phyloP scores from a whole-genome alignment of 2,888 invertebrate genomes.

The Trissonchulus latispiculum region DNA sequence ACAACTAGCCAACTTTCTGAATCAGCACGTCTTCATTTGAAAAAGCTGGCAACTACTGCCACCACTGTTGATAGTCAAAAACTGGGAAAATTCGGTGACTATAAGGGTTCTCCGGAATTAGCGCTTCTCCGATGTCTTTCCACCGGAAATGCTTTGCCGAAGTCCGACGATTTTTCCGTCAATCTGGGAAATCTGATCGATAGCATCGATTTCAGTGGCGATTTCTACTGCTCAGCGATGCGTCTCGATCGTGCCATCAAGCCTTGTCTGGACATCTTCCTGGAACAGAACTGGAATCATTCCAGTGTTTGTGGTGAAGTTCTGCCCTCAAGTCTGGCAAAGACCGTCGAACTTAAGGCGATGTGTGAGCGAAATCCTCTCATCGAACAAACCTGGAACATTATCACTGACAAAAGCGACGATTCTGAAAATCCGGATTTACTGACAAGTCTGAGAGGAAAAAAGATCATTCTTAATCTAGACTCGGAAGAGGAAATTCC shows the following conservation, averaged over 20 bases:
- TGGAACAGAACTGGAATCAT: conserved; percentile 8
- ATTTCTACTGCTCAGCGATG: background rate
- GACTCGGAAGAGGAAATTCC: conserved; percentile 32
- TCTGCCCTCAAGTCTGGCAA: background rate
- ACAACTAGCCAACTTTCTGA: background rate
- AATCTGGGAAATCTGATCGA: background rate
- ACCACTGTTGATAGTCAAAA: background rate
- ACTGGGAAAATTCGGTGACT: too few species aligned
- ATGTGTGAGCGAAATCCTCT: conserved; percentile 31
- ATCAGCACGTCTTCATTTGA: background rate
- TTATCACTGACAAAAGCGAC: background rate
- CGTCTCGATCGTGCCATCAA: background rate
- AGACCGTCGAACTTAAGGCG: conserved; percentile 37
- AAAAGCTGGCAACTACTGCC: background rate
- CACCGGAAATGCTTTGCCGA: too few species aligned
- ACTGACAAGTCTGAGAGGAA: background rate
- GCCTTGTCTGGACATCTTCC: background rate
- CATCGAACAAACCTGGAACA: conserved; percentile 27
- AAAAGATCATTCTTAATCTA: conserved; percentile 19
- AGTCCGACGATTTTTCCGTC: too few species aligned
- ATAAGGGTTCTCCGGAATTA: too few species aligned
- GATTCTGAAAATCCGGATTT: too few species aligned
- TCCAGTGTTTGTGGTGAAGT: background rate
- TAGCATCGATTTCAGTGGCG: background rate
- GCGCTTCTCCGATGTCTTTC: too few species aligned